A percentile compares a stretch with the other conserved stretches of the same genome.
These are phyloP conservation scores for Cosmia pyralina DNA, from an alignment of 2,888 invertebrate species.

Conservation along the genomic window DNA sequence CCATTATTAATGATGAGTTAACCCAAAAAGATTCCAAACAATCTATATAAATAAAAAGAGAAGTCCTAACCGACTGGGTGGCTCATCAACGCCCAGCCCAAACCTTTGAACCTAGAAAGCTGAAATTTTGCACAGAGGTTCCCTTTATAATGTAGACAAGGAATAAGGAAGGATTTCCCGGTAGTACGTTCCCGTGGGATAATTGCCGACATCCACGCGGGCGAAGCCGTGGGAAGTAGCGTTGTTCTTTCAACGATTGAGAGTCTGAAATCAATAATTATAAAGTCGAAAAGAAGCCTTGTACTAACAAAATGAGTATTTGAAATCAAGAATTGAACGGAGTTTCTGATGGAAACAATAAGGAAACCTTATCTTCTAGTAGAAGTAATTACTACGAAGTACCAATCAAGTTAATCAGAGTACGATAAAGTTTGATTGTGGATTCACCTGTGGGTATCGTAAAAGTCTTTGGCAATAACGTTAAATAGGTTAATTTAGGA, in stretches of 20 bases:
- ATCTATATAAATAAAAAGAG: too few relatives aligned
- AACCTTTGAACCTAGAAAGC: too few relatives aligned
- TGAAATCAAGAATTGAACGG: background rate
- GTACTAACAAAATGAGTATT: constrained; percentile 1
- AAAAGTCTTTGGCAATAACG: constrained; percentile 21
- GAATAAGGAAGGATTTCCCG: too few relatives aligned
- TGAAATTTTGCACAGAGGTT: too few relatives aligned
- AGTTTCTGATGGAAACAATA: constrained; percentile 17
- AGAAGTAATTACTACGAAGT: constrained; percentile 32
- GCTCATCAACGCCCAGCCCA: too few relatives aligned
- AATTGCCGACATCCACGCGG: too few relatives aligned
- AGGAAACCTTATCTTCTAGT: constrained; percentile 42
- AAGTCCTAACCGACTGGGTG: too few relatives aligned
- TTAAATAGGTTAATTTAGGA: background rate
- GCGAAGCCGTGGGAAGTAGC: background rate
- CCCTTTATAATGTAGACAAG: too few relatives aligned
- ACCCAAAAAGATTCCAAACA: background rate
- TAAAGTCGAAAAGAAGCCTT: constrained; percentile 1
- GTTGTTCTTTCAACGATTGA: background rate
- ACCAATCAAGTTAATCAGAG: constrained; percentile 47
- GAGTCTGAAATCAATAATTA: background rate
- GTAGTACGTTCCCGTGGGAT: too few relatives aligned
- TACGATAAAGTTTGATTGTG: constrained; percentile 43
- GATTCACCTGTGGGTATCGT: constrained; percentile 43
- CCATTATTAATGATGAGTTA: background rate